phyloP scores from a whole-genome alignment of 2,113 vertebrate genomes.

The Chauna torquata region DNA sequence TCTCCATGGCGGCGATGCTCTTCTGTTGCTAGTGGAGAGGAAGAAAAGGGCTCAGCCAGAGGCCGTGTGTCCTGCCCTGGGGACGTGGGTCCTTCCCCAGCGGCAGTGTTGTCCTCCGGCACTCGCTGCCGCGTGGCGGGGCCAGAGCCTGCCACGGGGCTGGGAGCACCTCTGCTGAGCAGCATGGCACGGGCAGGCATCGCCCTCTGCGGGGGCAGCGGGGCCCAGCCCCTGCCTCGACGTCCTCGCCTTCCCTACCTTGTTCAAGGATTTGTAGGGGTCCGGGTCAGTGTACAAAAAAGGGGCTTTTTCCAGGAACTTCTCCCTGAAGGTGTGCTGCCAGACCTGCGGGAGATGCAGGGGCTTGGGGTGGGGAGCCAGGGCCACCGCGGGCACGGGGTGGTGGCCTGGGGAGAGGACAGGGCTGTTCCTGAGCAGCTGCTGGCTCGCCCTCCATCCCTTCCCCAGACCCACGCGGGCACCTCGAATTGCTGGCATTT shows the following conservation, averaged over 20 bases:
- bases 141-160: too few relatives aligned
- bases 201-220: fast-evolving
- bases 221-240: background rate
- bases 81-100: background rate
- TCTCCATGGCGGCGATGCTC: conserved; percentile 57
- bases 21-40: conserved; percentile 50
- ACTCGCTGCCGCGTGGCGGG: background rate
- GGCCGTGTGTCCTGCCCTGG: background rate
- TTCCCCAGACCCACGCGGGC: fast-evolving
- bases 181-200: background rate
- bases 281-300: conserved; percentile 58
- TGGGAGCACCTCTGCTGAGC: background rate
- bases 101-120: fast-evolving
- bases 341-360: conserved; percentile 8
- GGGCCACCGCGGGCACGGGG: background rate
- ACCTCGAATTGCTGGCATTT: conserved; percentile 81
- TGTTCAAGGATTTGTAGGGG: conserved; percentile 71
- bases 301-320: conserved; percentile 68
- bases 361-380: background rate
- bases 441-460: fast-evolving
- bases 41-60: background rate
- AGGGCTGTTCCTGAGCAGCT: fast-evolving
- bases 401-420: fast-evolving
- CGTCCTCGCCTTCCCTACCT: conserved; percentile 28
- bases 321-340: conserved; percentile 73